These are phyloP conservation scores for Tinamus guttatus DNA, from an alignment of 2,113 vertebrate genomes.

Conservation along the genomic window DNA sequence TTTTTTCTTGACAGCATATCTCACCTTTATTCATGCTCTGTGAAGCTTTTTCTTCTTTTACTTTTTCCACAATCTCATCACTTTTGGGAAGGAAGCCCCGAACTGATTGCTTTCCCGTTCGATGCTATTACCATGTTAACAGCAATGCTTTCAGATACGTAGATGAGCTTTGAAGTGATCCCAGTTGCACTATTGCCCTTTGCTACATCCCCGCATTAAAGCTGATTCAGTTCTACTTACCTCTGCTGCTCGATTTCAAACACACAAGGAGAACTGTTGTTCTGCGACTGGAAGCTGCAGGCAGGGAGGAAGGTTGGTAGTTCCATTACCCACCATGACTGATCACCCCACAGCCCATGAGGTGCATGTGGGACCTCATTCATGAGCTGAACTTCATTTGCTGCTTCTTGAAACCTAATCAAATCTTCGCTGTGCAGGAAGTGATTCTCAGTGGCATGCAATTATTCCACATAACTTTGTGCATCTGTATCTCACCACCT, in stretches of 20 bases:
- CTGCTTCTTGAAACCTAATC: background rate
- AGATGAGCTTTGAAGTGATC: slow-evolving; percentile 41
- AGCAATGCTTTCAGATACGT: background rate
- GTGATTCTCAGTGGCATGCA: rapidly evolving
- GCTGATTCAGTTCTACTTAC: slow-evolving; percentile 37
- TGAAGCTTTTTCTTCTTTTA: background rate
- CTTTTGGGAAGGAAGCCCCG: background rate
- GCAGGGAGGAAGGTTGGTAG: background rate
- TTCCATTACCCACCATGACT: background rate
- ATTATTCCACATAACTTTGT: background rate
- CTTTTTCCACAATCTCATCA: background rate
- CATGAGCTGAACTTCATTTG: background rate
- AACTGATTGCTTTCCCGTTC: background rate
- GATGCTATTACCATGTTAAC: slow-evolving; percentile 8
- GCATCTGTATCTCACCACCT: background rate
- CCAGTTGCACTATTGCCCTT: background rate
- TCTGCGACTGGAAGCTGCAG: background rate
- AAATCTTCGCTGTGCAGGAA: background rate
- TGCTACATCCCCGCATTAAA: background rate
- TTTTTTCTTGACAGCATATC: background rate
- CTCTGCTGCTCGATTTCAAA: background rate
- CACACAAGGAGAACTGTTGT: background rate
- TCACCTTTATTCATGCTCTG: background rate
- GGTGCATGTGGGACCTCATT: rapidly evolving
- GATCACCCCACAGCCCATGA: background rate